Evolutionary conservation across 2,113 vertebrate species (phyloP).

Genomic region (Varanus komodoensis): DNA sequence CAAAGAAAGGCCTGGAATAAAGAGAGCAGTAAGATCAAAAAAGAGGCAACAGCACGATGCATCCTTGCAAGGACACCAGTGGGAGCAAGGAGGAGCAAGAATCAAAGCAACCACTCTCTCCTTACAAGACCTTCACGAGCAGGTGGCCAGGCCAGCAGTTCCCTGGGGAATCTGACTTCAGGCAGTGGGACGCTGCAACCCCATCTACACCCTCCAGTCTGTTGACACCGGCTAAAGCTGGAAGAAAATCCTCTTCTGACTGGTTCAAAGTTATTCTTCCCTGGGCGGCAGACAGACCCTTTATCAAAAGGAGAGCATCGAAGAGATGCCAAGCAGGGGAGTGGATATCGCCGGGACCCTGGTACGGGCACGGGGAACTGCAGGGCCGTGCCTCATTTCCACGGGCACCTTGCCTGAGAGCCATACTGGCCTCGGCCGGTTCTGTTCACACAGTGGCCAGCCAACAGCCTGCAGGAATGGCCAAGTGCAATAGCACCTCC

Average conservation of each 20-base stretch:
- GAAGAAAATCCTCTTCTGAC: background rate
- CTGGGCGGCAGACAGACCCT: background rate
- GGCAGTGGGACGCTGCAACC: background rate
- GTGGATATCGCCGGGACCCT: no score
- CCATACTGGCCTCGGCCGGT: no score
- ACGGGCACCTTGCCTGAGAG: no score
- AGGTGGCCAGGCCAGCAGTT: background rate
- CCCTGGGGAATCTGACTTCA: background rate
- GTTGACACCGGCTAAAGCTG: no score
- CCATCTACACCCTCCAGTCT: no score
- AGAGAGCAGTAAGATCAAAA: constrained; percentile 10
- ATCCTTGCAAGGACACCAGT: background rate
- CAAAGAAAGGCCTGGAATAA: constrained; percentile 88
- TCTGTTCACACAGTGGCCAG: no score
- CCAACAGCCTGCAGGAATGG: no score
- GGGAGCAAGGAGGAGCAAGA: rapidly evolving
- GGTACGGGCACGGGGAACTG: no score
- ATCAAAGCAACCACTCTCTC: background rate
- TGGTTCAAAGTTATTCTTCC: background rate
- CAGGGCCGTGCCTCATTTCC: background rate
- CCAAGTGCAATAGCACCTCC: no score
- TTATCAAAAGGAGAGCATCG: background rate
- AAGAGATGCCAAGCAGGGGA: no score
- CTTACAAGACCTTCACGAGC: background rate
- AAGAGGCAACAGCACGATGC: background rate